phyloP scores from a whole-genome alignment of 2,113 vertebrate genomes.

The Perognathus longimembris region DNA sequence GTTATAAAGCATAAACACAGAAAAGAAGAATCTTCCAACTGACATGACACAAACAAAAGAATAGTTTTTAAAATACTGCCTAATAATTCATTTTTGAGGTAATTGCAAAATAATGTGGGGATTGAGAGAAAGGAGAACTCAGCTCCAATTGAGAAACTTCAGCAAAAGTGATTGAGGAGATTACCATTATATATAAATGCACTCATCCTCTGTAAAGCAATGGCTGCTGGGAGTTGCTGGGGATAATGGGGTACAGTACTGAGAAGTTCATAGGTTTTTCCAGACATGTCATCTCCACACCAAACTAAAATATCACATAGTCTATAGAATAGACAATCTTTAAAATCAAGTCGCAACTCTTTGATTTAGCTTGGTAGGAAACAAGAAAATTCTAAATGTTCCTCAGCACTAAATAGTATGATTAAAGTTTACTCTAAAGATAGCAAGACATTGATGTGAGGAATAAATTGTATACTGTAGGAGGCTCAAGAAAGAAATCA shows the following conservation, averaged over 20 bases:
- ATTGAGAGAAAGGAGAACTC: background rate
- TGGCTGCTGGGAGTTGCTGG: background rate
- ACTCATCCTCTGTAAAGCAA: background rate
- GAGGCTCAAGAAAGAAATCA: background rate
- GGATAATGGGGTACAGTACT: background rate
- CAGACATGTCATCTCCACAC: background rate
- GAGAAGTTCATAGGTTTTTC: background rate
- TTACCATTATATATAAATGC: background rate
- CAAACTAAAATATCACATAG: background rate
- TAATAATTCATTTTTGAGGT: background rate
- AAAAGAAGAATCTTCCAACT: background rate
- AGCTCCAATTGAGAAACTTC: rapidly evolving
- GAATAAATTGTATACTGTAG: background rate
- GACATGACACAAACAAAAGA: background rate
- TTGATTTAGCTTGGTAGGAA: background rate
- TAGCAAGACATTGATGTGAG: background rate
- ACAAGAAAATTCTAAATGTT: background rate
- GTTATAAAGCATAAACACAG: background rate
- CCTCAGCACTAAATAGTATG: background rate
- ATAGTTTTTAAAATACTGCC: background rate
- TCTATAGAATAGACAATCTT: background rate
- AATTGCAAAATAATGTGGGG: background rate
- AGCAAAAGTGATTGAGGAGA: background rate
- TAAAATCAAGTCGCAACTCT: background rate
- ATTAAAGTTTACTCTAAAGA: constrained; percentile 23